Evolutionary conservation across 2,113 vertebrate genomes (phyloP), one percentile per base, ranked within the genome.

Genomic region (Porphyrio hochstetteri): DNA sequence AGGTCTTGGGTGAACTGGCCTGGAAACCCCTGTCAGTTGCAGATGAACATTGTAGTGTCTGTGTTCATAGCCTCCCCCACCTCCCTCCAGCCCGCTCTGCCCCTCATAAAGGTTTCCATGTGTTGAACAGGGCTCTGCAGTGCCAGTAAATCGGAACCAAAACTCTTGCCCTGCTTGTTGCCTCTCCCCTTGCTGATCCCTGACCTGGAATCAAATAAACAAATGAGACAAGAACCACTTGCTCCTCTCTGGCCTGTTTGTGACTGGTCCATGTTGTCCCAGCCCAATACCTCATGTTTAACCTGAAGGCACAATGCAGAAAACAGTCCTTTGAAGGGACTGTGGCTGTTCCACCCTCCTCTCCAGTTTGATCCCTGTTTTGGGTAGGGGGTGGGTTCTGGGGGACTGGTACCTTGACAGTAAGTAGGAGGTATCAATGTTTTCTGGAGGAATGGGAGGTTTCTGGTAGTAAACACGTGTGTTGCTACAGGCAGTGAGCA

Each of bases 261-360:
- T 52, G 28, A 28, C 82, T 87, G 86, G 88, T 81, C 91, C 48
- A 8, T 19, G 13, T 55, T 70, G 68, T 71, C 44, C 38, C 50
- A 82, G 90, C 55, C 44, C 72, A 23, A 77, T 55, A 29, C 44
- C 35, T 19, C 60, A 8, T 81, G 83, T 55, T 76, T 68, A 88
- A 71, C 52, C 86, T 95, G 90, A 86, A 19, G 83, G 68, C 83
- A 82, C 78, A 21, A 21, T 29, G 57, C 85, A 95, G 93, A 85
- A 90, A 97, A 93, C 48, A 53, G 4, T 63, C 11, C 0, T 1
- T 75, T 40, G 3, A 61, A 85, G 50, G 50, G 16, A 7, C 69
- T 16, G 1, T 10, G 74, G 12, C 33, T 67, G 56, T 56, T 70
- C 65, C 61, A 50, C 36, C 88, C 90, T 59, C 6, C 65, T 67